phyloP scores from a whole-genome alignment of 2,113 vertebrate genomes.

The Rhinichthys klamathensis region DNA sequence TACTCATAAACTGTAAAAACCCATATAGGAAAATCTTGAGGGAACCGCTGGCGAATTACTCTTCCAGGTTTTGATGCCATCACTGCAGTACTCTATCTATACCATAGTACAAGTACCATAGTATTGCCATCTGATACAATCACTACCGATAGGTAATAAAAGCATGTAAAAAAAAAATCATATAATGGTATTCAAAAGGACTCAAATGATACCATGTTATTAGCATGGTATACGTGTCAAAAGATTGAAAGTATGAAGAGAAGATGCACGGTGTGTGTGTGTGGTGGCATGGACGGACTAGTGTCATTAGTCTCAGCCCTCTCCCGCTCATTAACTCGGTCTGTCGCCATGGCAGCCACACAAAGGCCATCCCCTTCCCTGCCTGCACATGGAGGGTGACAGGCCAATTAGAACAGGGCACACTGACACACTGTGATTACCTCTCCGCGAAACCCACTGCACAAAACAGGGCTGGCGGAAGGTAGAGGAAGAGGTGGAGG shows the following conservation, averaged over 20 bases:
- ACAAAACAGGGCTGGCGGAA: background rate
- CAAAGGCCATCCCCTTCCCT: slow-evolving; percentile 70
- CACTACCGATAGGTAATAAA: background rate
- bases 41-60: too few relatives aligned
- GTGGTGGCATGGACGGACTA: slow-evolving; percentile 67
- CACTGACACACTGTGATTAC: slow-evolving; percentile 77
- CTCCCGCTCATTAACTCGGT: slow-evolving; percentile 76
- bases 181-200: background rate
- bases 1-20: too few relatives aligned
- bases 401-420: slow-evolving; percentile 78
- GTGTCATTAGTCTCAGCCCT: slow-evolving; percentile 80
- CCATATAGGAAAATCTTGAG: too few relatives aligned
- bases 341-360: slow-evolving; percentile 77
- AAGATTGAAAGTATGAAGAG: background rate
- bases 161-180: background rate
- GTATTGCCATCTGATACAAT: background rate
- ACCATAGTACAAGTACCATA: too few relatives aligned
- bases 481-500: background rate
- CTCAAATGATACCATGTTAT: background rate
- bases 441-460: slow-evolving; percentile 56
- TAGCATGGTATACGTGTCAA: background rate
- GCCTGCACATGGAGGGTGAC: slow-evolving; percentile 70
- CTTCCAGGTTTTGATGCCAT: too few relatives aligned
- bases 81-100: too few relatives aligned
- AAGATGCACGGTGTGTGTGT: slow-evolving; percentile 16